Evolutionary conservation across 2,888 invertebrate genomes (phyloP), one percentile per base, ranked within the genome.

Genomic region (Tipula confusa): DNA sequence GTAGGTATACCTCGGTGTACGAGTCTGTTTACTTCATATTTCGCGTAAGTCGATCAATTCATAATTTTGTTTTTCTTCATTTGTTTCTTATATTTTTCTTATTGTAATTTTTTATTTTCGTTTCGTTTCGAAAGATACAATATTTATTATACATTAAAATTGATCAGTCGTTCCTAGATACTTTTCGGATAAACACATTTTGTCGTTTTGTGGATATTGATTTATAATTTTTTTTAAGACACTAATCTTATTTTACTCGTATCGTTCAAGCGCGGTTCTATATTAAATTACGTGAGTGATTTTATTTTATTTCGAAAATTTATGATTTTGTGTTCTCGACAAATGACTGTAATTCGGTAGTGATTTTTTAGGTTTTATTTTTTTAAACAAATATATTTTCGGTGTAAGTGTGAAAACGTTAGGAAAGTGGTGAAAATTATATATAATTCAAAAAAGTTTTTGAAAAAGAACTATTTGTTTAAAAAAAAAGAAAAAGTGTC

Each of bases 21-120:
- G 33, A 33, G 33, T 9, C 6, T n/a, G n/a, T n/a, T n/a, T n/a
- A n/a, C n/a, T n/a, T n/a, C n/a, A n/a, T 43, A 38, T 43, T 43
- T 43, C 43, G 43, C 64, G 64, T 64, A 64, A 24, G 64, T 64
- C 64, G 24, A 24, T 64, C 64, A 64, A 11, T 18, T 64, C 64
- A 64, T 24, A 64, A 64, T 64, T 64, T 64, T 64, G 64, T 64
- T 64, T 64, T 64, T 64, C 48, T 64, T 64, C 24, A 64, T 64
- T 64, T 64, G 64, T 64, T 64, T 64, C 64, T 64, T 24, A 64
- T n/a, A n/a, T 64, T 64, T 64, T 64, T 18, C 64, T 64, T 64
- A 64, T 64, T 64, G 18, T 64, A 18, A 64, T 48, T 48, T 15
- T 48, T 5, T 43, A 15, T 7, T 43, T 5, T 15, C 15, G 3